Percentiles rank a stretch among this genome's conserved stretches.
These are phyloP conservation scores for Haliaeetus leucogaster DNA, from an alignment of 2,113 vertebrate genomes.

Conservation along the genomic window DNA sequence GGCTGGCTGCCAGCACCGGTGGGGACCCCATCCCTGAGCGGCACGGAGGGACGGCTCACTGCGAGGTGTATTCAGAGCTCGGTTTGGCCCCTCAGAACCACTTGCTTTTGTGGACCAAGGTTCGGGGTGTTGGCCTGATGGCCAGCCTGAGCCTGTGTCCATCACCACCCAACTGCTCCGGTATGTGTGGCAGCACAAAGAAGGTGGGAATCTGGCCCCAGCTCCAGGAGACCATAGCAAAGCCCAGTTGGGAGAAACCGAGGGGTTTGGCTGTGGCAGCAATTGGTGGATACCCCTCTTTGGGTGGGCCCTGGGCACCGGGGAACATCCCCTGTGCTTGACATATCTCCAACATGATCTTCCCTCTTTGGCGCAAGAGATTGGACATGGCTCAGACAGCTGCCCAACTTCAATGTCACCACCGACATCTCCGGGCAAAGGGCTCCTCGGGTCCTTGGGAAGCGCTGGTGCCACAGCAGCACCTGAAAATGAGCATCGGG, in stretches of 20 bases:
- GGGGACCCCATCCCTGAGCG: not conserved
- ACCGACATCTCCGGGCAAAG: not conserved
- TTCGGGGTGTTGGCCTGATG: not conserved
- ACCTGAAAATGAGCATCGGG: not conserved
- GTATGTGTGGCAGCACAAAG: not conserved
- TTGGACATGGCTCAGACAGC: not conserved
- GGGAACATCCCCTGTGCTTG: not conserved
- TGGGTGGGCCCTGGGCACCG: fast-evolving
- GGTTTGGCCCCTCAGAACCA: not conserved
- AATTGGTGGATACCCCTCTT: not conserved
- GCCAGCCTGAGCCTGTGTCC: not conserved
- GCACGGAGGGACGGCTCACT: not conserved
- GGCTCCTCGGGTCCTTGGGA: not conserved
- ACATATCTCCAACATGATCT: not conserved
- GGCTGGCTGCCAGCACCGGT: not conserved
- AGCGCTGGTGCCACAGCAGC: not conserved
- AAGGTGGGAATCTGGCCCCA: not conserved
- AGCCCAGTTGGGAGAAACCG: not conserved
- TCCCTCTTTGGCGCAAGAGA: not conserved
- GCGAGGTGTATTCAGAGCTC: not conserved
- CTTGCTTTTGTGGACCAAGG: not conserved
- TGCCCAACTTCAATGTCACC: not conserved
- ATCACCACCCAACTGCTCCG: not conserved
- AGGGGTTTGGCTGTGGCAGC: not conserved
- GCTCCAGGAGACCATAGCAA: not conserved